These are phyloP conservation scores for Nemoura dubitans DNA, from an alignment of 2,888 invertebrate species.

Conservation along the genomic window DNA sequence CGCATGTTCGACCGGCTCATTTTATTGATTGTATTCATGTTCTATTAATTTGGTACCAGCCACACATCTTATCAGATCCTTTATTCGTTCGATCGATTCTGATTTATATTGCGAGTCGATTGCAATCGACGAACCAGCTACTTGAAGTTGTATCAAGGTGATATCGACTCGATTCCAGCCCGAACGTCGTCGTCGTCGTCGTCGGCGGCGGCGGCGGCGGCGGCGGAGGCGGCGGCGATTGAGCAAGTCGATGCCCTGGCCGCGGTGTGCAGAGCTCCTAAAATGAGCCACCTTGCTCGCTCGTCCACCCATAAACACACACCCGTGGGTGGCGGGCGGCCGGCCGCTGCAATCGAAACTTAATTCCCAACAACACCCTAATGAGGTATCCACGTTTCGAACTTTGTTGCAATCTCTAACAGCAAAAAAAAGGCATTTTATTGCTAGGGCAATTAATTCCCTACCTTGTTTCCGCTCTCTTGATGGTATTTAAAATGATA, in stretches of 20 bases:
- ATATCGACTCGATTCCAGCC: not conserved
- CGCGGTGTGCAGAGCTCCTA: not conserved
- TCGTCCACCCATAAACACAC: not conserved
- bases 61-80: not conserved
- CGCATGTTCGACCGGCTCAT: not conserved
- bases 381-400: not conserved
- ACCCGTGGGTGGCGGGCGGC: not conserved
- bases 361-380: not conserved
- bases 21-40: not conserved
- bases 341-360: not conserved
- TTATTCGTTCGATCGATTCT: not conserved
- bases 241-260: not conserved
- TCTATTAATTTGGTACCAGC: not conserved
- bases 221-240: no score
- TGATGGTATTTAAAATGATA: not conserved
- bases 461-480: not conserved
- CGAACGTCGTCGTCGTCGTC: no score
- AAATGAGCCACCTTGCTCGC: not conserved
- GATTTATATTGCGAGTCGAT: not conserved
- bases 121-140: not conserved
- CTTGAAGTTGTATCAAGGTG: not conserved
- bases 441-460: not conserved
- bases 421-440: not conserved
- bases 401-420: not conserved
- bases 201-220: no score